These are phyloP conservation scores for Rosalia funebris DNA, from an alignment of 2,888 invertebrate genomes.

Conservation along the genomic window DNA sequence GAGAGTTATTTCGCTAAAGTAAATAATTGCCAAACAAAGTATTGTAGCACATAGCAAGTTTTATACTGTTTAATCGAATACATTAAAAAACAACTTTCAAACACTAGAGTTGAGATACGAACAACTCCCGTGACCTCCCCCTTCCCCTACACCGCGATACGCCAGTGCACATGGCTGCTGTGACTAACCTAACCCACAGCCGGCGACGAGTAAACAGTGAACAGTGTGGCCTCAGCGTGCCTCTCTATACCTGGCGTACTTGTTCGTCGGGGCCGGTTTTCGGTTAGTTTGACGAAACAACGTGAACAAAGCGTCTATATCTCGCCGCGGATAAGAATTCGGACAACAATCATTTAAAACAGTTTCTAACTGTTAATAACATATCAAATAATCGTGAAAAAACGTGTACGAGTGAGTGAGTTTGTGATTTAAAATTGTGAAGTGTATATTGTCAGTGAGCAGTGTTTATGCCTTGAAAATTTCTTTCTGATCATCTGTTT, in stretches of 20 bases:
- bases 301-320: conserved; percentile 3
- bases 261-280: conserved; percentile 21
- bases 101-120: no score
- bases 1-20: no score
- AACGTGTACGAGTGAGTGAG: no score
- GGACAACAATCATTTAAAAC: background rate
- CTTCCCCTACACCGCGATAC: conserved; percentile 12
- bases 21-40: no score
- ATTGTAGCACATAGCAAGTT: no score
- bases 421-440: no score
- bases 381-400: no score
- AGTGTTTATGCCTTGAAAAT: background rate
- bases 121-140: no score
- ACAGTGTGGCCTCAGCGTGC: conserved; percentile 32
- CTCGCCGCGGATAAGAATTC: conserved; percentile 4
- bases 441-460: conserved; percentile 19
- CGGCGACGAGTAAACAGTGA: conserved; percentile 25
- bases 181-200: conserved; percentile 39
- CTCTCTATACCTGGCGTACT: conserved; percentile 23
- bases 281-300: conserved; percentile 10
- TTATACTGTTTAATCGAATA: no score
- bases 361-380: background rate
- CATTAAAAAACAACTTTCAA: no score
- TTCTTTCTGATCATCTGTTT: conserved; percentile 7
- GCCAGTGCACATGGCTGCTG: conserved; percentile 33